phyloP scores from a whole-genome alignment of 2,797 vertebrate species.

The Mus spretus region DNA sequence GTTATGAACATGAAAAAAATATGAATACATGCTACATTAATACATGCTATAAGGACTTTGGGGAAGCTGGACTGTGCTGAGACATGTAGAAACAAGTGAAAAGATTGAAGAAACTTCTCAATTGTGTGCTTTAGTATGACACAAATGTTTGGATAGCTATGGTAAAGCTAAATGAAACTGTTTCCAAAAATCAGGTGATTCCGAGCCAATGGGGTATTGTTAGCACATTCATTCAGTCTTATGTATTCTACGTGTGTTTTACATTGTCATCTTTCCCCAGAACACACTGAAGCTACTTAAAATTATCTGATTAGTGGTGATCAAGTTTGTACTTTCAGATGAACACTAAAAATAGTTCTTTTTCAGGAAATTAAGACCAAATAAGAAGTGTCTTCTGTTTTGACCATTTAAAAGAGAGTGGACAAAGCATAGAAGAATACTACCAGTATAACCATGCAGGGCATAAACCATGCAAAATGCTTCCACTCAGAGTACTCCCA shows the following conservation, averaged over 20 bases:
- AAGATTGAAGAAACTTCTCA: background rate
- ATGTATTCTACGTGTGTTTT: background rate
- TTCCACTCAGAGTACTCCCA: background rate
- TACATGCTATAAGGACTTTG: background rate
- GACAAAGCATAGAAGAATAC: background rate
- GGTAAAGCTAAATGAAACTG: background rate
- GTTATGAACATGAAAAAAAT: constrained; percentile 25
- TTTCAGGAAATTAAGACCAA: background rate
- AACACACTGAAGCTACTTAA: background rate
- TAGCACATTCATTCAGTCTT: background rate
- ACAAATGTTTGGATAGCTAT: background rate
- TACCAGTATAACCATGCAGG: background rate
- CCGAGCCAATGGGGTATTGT: background rate
- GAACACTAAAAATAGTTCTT: background rate
- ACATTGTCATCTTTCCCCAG: background rate
- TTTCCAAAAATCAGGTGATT: constrained; percentile 9
- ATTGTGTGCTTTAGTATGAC: background rate
- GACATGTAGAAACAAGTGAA: background rate
- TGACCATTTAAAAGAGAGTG: background rate
- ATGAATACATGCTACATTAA: background rate
- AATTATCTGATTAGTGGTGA: background rate
- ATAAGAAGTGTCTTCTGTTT: background rate
- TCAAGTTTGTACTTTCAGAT: background rate
- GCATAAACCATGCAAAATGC: background rate
- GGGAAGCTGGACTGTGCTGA: background rate